Evolutionary conservation across 2,888 invertebrate genomes (phyloP), one percentile per base, ranked within the genome.

Genomic region (Operophtera brumata): DNA sequence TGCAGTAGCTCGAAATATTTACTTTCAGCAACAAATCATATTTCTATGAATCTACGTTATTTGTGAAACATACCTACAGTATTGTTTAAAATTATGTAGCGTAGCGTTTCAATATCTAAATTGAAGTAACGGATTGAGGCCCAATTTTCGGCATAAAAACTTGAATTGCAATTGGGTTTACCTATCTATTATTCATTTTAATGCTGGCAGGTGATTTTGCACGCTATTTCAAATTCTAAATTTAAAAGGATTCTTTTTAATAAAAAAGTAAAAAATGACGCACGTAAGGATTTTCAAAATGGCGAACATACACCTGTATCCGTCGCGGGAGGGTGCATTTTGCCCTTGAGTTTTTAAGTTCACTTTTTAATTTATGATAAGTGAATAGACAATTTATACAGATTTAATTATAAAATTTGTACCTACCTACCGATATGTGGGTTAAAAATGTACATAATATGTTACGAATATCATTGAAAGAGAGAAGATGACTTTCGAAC

Each of bases 271-370:
- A 70, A 48, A 47, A 47, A 20, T 39, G 37, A 20, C 20, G 26
- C 2, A 6, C 2, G 71, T 64, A 71, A 66, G 71, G 77, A 77
- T 79, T 82, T 75, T 72, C 73, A 75, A 77, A 69, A 75, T 77
- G 76, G 76, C 73, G 67, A 63, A 71, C 66, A 69, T 73, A 72
- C 86, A 86, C 82, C 86, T 86, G 86, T 86, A 84, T 86, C 86
- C 84, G 82, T 69, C 73, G 69, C 58, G 57, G n/a, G n/a, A 52
- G 56, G 62, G 59, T 55, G 54, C 51, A 60, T 54, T 52, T 45
- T 54, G 43, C 30, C 42, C 8, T 26, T 7, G 20, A 3, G 20
- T 20, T 20, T 3, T 20, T 20, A 20, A 47, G 45, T 53, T 47
- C 28, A 49, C 9, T 28, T 46, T 34, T 35, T 34, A 54, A 20